Evolutionary conservation across 2,888 invertebrate species (phyloP).

Genomic region (Pyrgus malvae): DNA sequence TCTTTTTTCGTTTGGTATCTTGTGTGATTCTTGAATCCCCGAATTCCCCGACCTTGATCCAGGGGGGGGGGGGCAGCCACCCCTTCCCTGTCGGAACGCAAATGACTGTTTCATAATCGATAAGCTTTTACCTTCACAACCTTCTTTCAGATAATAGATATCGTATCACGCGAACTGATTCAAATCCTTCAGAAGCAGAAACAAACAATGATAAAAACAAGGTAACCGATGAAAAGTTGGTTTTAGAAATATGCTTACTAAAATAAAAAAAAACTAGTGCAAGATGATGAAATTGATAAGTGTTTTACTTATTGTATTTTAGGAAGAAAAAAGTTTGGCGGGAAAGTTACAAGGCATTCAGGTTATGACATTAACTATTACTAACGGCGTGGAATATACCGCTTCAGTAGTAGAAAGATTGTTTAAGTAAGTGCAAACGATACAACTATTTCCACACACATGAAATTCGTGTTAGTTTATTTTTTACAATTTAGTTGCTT

Average conservation of each 20-base stretch:
- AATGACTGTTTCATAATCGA: neutral
- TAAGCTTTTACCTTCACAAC: neutral
- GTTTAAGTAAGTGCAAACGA: conserved; percentile 54
- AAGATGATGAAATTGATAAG: neutral
- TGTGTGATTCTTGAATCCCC: too few species aligned
- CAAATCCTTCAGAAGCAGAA: neutral
- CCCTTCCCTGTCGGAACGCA: too few species aligned
- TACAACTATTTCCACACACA: neutral
- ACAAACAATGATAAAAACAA: neutral
- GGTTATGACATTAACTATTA: conserved; percentile 59
- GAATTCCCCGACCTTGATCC: too few species aligned
- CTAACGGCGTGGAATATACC: conserved; percentile 58
- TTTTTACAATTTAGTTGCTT: neutral
- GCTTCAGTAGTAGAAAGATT: conserved; percentile 58
- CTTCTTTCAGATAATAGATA: conserved; percentile 12
- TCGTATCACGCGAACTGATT: conserved; percentile 4
- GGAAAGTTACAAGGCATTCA: conserved; percentile 57
- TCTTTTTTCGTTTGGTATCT: too few species aligned
- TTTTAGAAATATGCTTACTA: neutral
- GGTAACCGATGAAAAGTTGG: conserved; percentile 1
- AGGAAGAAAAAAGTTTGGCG: conserved; percentile 48
- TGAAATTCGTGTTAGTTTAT: neutral
- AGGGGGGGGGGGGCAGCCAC: too few species aligned
- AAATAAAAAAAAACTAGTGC: too few species aligned
- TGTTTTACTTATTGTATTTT: conserved; percentile 27